Percentiles rank a stretch among this genome's conserved stretches.
phyloP scores from a whole-genome alignment of 2,888 invertebrate species.

The Orchesellides sinensis region DNA sequence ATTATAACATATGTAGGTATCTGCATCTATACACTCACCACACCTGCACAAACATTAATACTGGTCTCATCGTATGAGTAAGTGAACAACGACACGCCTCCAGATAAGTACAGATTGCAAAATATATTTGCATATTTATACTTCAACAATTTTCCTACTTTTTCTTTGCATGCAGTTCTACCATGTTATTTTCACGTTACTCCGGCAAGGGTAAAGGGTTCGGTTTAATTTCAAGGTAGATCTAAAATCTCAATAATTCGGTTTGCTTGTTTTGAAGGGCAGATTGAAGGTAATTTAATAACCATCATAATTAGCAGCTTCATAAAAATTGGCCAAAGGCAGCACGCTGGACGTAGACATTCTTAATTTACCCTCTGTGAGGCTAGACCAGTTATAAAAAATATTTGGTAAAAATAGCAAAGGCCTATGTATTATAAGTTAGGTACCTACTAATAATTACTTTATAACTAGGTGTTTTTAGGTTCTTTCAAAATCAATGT shows the following conservation, averaged over 20 bases:
- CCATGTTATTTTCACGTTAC: conserved; percentile 26
- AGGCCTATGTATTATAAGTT: no score
- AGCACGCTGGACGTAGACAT: no score
- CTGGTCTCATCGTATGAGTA: not conserved
- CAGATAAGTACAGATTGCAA: conserved; percentile 9
- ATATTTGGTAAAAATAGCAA: no score
- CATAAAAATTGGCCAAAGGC: not conserved
- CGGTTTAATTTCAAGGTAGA: conserved; percentile 8
- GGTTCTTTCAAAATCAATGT: no score
- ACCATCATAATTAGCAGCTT: not conserved
- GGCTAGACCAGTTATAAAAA: no score
- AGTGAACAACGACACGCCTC: conserved; percentile 30
- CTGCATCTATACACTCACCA: not conserved
- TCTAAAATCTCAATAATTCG: not conserved
- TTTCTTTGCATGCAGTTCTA: not conserved
- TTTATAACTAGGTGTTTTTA: conserved; percentile 18
- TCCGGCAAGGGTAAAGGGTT: conserved; percentile 17
- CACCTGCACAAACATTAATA: not conserved
- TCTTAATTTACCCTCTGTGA: no score
- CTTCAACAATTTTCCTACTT: not conserved
- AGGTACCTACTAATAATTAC: conserved; percentile 16
- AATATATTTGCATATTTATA: conserved; percentile 30
- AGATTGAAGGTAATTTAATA: not conserved
- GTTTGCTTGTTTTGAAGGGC: not conserved
- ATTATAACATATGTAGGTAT: not conserved